Evolutionary conservation across 2,113 vertebrate species (phyloP), one percentile per base, ranked within the genome.

Genomic region (Syrmaticus mikado): DNA sequence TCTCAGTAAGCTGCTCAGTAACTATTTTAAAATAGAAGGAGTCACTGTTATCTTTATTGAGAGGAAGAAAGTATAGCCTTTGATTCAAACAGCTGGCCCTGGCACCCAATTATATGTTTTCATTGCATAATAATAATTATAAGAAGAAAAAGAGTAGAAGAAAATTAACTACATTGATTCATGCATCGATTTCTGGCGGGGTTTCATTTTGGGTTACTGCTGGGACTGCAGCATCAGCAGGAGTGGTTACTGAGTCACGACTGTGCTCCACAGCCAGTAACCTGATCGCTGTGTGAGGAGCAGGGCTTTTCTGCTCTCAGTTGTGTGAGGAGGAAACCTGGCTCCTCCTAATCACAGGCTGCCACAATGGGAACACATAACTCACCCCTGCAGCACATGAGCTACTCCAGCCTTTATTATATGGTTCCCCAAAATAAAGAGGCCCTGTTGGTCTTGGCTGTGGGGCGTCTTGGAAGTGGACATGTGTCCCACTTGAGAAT

Each of bases 91-190:
- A 94, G 25, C 57, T 96, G 65, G 34, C 55, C 58, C 40, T 64
- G 66, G 53, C 40, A 80, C 74, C 72, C 76, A 79, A 86, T 72
- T 81, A 85, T 66, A 92, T 92, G 53, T 66, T 92, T 95, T 70
- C 53, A 53, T 52, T 72, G 60, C 15, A 89, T 66, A 77, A 60
- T 61, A 40, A 64, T 40, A 64, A 64, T 40, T 40, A 64, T 12
- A 62, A 61, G 5, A 53, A 28, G 52, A 62, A 36, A 36, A 61
- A 28, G 24, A 62, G 17, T 40, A 40, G 89, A 95, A 86, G 50
- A 93, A 95, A 97, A 97, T 93, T 52, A 94, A 64, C 82, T 95
- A 22, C 73, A 93, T 85, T 4, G n/a, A 91, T 89, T 79, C 46
- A 62, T 1, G 1, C 81, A 90, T 92, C 85, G 94, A 96, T 92